Conservation (phyloP, 2,113 vertebrate species). For the Tautogolabrus adspersus region DNA sequence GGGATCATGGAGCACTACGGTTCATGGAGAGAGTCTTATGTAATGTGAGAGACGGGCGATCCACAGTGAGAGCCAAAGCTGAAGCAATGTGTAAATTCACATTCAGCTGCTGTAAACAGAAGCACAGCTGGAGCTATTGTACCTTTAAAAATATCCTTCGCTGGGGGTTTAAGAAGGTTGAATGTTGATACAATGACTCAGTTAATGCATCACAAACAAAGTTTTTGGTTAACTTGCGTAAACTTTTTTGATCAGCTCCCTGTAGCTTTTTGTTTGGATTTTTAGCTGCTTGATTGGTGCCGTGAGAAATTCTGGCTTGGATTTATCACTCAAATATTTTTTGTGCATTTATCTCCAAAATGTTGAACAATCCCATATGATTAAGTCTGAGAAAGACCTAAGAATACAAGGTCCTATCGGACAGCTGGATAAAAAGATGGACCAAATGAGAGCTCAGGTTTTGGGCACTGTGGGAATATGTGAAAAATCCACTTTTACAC, state of each 20-base stretch:
- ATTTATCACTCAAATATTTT: too few species aligned
- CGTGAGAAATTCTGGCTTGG: too few species aligned
- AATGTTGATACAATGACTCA: constrained; percentile 9
- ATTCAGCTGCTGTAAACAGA: neutral
- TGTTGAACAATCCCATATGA: too few species aligned
- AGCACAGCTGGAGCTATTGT: constrained; percentile 35
- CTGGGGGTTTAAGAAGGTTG: neutral
- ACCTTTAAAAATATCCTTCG: neutral
- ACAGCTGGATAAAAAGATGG: too few species aligned
- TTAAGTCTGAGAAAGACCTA: too few species aligned
- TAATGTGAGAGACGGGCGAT: constrained; percentile 37
- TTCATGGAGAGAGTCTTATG: constrained; percentile 56
- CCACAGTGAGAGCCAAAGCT: neutral
- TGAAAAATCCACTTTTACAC: too few species aligned
- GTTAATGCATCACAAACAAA: constrained; percentile 2
- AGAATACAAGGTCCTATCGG: too few species aligned
- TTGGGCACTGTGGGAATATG: too few species aligned
- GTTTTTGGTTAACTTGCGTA: neutral
- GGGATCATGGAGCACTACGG: constrained; percentile 38
- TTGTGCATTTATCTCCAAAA: too few species aligned
- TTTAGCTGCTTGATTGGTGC: too few species aligned
- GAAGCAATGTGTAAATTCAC: neutral
- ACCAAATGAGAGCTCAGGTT: too few species aligned
- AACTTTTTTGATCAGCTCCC: constrained; percentile 6
- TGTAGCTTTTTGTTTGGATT: neutral